Percentiles rank a stretch among this genome's conserved stretches.
Evolutionary conservation across 2,113 vertebrate genomes (phyloP).

Genomic region (Felis catus): DNA sequence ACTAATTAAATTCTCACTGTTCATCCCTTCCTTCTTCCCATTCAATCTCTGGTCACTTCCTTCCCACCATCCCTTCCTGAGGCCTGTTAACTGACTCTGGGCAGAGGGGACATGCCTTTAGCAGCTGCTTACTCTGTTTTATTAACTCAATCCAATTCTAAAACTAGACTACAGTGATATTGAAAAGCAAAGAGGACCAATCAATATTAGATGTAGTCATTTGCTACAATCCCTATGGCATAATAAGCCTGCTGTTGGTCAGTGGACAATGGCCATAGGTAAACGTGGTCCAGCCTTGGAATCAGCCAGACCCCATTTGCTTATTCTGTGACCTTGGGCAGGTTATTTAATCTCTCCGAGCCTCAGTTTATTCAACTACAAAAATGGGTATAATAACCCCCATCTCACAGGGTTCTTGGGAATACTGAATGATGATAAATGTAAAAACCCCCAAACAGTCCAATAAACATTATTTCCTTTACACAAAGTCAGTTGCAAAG

Average conservation of each 20-base stretch:
- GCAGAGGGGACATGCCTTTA: not conserved
- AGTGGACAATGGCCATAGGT: not conserved
- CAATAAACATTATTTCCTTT: not conserved
- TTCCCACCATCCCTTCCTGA: not conserved
- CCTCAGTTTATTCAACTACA: not conserved
- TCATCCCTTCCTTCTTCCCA: not conserved
- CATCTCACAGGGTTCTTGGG: not conserved
- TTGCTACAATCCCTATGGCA: not conserved
- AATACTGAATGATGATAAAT: not conserved
- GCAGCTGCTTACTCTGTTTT: not conserved
- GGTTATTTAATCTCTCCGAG: not conserved
- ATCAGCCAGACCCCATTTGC: not conserved
- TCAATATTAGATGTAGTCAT: not conserved
- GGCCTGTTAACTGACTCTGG: not conserved
- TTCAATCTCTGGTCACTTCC: not conserved
- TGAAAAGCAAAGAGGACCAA: not conserved
- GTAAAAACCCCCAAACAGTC: not conserved
- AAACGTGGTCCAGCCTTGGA: not conserved
- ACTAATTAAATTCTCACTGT: not conserved
- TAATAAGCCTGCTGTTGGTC: not conserved
- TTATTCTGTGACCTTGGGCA: not conserved
- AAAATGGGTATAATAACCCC: not conserved
- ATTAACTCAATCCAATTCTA: slow-evolving; percentile 3
- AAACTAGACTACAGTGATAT: not conserved
- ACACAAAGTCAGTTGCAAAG: slow-evolving; percentile 30